Percentiles rank a stretch among this genome's conserved stretches.
phyloP scores from a whole-genome alignment of 2,888 invertebrate genomes.

The Eupelmus urozonus region DNA sequence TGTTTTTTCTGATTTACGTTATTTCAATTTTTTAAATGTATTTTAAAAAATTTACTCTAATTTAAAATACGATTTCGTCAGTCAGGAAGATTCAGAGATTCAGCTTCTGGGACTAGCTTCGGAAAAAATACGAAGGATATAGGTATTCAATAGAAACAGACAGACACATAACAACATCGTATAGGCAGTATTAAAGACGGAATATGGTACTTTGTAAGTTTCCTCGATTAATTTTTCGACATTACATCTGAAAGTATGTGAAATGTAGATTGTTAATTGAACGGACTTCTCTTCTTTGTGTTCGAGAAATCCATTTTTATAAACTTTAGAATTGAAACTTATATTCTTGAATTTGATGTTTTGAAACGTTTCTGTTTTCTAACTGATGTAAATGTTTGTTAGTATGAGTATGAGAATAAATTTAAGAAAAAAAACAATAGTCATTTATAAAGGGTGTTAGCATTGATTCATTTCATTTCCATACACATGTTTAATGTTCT shows the following conservation, averaged over 20 bases:
- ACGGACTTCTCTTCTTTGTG: background rate
- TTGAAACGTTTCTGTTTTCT: background rate
- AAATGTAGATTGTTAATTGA: background rate
- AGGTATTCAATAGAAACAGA: constrained; percentile 61
- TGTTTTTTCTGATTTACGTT: background rate
- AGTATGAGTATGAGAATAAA: background rate
- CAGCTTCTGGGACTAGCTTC: constrained; percentile 69
- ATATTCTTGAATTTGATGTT: too few relatives aligned
- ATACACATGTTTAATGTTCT: too few relatives aligned
- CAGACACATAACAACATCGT: constrained; percentile 70
- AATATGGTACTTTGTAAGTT: constrained; percentile 45
- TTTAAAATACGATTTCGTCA: constrained; percentile 22
- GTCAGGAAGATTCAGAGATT: constrained; percentile 62
- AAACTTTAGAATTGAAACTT: constrained; percentile 15
- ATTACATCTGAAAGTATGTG: background rate
- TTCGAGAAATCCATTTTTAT: background rate
- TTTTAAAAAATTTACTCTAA: background rate
- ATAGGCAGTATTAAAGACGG: constrained; percentile 58
- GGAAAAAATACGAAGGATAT: constrained; percentile 59
- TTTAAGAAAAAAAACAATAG: background rate
- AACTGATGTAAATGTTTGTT: background rate
- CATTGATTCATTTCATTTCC: background rate
- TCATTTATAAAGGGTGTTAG: background rate
- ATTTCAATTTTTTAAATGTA: background rate
- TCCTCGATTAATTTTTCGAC: background rate